Percentiles rank a stretch among this genome's conserved stretches.
phyloP scores from a whole-genome alignment of 2,888 invertebrate species.

The Chrysina gloriosa region DNA sequence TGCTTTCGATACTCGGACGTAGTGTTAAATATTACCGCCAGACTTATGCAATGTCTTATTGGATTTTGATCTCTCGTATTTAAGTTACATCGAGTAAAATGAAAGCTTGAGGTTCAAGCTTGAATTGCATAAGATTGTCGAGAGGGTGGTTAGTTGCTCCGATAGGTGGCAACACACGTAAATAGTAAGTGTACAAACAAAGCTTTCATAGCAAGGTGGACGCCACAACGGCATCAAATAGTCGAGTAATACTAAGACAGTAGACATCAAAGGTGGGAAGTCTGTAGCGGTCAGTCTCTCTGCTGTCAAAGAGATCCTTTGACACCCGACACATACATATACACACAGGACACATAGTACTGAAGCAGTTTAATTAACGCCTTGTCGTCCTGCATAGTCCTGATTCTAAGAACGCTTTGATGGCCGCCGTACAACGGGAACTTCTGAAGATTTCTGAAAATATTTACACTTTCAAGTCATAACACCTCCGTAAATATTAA shows the following conservation, averaged over 20 bases:
- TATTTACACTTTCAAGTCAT: conserved; percentile 48
- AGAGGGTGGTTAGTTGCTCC: not conserved
- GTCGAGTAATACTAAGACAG: conserved; percentile 64
- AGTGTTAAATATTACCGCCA: too few relatives aligned
- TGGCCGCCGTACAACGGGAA: conserved; percentile 44
- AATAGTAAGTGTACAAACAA: conserved; percentile 46
- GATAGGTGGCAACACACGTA: conserved; percentile 28
- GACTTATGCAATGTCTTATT: too few relatives aligned
- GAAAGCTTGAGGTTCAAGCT: not conserved
- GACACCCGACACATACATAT: conserved; percentile 59
- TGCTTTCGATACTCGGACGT: too few relatives aligned
- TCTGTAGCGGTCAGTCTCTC: conserved; percentile 62
- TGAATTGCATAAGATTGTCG: conserved; percentile 24
- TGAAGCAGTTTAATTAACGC: conserved; percentile 47
- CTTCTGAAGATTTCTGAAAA: conserved; percentile 52
- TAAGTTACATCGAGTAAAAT: not conserved
- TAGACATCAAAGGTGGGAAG: conserved; percentile 63
- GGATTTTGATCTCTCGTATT: too few relatives aligned
- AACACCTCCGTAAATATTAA: conserved; percentile 38
- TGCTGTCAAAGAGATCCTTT: conserved; percentile 63
- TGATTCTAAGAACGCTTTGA: conserved; percentile 48
- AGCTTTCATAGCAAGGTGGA: conserved; percentile 62
- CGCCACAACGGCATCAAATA: conserved; percentile 65
- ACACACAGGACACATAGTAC: conserved; percentile 48
- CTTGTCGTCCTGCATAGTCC: conserved; percentile 38